Percentiles rank a stretch among this genome's conserved stretches.
Evolutionary conservation across 2,888 invertebrate species (phyloP).

Genomic region (Synergus gifuensis): DNA sequence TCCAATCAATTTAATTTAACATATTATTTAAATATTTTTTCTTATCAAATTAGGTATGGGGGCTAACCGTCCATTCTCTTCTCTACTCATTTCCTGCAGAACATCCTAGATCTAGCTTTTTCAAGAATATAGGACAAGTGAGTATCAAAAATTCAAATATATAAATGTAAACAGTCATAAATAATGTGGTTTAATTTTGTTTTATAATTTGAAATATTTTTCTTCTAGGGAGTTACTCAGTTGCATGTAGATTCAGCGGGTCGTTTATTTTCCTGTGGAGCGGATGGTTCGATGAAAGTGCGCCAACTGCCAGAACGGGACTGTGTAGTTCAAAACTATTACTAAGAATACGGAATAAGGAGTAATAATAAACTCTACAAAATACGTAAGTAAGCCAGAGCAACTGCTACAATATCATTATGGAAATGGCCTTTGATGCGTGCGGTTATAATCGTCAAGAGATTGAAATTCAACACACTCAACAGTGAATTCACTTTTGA

Average conservation of each 20-base stretch:
- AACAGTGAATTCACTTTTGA: conserved; percentile 19
- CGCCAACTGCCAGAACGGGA: conserved; percentile 93
- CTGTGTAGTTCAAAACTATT: conserved; percentile 80
- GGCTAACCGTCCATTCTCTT: conserved; percentile 91
- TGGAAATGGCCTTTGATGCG: conserved; percentile 44
- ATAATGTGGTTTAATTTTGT: not conserved
- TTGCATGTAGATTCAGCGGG: conserved; percentile 93
- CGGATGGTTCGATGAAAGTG: conserved; percentile 99
- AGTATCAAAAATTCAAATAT: conserved; percentile 34
- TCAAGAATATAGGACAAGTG: conserved; percentile 95
- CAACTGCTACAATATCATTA: conserved; percentile 50
- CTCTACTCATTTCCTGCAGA: conserved; percentile 94
- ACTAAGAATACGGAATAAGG: conserved; percentile 71
- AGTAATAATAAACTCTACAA: conserved; percentile 47
- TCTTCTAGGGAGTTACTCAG: conserved; percentile 90
- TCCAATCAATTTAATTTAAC: not conserved
- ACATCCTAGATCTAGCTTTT: conserved; percentile 97
- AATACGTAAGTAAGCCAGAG: conserved; percentile 59
- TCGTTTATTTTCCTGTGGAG: conserved; percentile 98
- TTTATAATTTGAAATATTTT: conserved; percentile 42
- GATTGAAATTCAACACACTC: conserved; percentile 23
- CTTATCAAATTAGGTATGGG: conserved; percentile 88
- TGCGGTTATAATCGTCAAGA: conserved; percentile 28
- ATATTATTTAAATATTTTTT: conserved; percentile 8
- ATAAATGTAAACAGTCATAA: not conserved